Evolutionary conservation across 2,113 vertebrate species (phyloP).

Genomic region (Petrocephalus zakoni): DNA sequence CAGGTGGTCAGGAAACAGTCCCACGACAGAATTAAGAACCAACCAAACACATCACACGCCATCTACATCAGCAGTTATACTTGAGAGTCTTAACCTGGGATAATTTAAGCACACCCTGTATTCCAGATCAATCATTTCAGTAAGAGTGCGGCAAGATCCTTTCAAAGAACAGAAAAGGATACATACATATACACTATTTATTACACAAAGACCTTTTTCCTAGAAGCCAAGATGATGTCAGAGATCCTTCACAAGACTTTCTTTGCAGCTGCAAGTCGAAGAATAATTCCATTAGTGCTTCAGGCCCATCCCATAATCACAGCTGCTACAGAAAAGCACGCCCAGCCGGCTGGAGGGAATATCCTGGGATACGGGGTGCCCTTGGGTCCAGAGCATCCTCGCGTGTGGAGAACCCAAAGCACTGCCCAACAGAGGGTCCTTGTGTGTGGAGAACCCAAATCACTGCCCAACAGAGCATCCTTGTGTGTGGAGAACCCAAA

Average conservation of each 20-base stretch:
- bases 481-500: no score
- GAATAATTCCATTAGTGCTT: background rate
- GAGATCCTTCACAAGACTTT: background rate
- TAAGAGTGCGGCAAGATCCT: background rate
- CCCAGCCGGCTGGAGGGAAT: background rate
- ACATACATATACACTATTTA: no score
- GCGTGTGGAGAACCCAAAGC: no score
- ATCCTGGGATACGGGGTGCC: background rate
- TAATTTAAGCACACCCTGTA: background rate
- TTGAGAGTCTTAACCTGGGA: background rate
- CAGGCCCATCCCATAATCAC: background rate
- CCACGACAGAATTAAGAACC: background rate
- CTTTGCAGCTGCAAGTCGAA: background rate
- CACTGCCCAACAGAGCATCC: no score
- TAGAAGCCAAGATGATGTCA: no score
- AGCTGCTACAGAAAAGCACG: background rate
- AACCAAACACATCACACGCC: background rate
- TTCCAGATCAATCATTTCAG: background rate
- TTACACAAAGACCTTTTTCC: no score
- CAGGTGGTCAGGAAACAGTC: background rate
- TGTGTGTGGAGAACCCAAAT: no score
- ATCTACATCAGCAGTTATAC: background rate
- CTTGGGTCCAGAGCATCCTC: no score
- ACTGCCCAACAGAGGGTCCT: no score
- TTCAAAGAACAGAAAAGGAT: background rate